Base-by-base conservation (phyloP, 2,113 vertebrate species). In the Suncus etruscus region DNA sequence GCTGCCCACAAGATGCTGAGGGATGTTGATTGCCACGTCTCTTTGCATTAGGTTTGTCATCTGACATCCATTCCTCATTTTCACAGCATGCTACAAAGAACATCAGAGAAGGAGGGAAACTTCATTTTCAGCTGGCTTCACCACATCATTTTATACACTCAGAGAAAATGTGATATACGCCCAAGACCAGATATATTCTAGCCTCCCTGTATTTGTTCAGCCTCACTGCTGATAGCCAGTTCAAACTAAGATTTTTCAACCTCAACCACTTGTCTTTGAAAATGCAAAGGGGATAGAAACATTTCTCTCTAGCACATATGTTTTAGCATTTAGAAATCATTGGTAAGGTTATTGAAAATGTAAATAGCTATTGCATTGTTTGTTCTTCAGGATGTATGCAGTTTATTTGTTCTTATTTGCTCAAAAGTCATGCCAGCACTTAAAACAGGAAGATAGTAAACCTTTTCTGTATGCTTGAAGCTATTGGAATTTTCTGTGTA, bases 231-330 rank as follows among this genome's bases (percentile, higher is more conserved):
- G 16, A 50, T 31, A 20, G 8, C 80, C 83, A 7, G 4, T 45
- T 75, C 15, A 84, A n/a, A 47, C 31, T 47, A 29, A 3, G n/a
- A 27, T 47, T 61, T 11, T 39, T 76, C 11, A 47, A 7, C 68
- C 47, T 75, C 25, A 31, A 68, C 39, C 79, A 29, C 58, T 85
- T 87, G 54, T 83, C 61, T 45, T 61, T 88, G 39, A 82, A 81
- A 77, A 25, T 51, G 27, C 66, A 66, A 54, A 25, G 8, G n/a
- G 3, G 20, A 0, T 5, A 86, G 39, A 88, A 79, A 51, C 58
- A 31, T 16, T n/a, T 14, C 14, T 73, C 45, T 39, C 69, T 29
- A 68, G 63, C 48, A 39, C 31, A 66, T 54, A 25, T 76, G 22
- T 45, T 27, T 90, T 47, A 75, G 48, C 66, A 63, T 48, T 92